phyloP scores from a whole-genome alignment of 2,797 vertebrate genomes.

The Phoeniculus purpureus region DNA sequence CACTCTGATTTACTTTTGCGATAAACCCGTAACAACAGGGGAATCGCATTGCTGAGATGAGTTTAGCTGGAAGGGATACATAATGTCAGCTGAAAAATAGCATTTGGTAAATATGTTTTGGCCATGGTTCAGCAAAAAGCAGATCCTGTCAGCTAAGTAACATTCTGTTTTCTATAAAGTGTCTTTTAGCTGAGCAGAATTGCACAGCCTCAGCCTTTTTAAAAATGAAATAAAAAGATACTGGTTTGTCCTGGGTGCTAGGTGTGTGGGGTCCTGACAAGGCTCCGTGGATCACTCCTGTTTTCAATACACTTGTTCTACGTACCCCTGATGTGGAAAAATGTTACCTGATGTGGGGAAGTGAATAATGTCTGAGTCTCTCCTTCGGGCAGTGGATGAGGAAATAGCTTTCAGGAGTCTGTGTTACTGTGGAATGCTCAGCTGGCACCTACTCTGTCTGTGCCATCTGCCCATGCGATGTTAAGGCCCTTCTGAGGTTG shows the following conservation, averaged over 20 bases:
- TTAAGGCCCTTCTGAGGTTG: background rate
- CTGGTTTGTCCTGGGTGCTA: background rate
- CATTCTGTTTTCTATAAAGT: background rate
- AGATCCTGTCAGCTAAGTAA: background rate
- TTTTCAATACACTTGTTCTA: background rate
- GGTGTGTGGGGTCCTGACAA: background rate
- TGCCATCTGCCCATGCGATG: background rate
- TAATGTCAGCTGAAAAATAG: constrained; percentile 44
- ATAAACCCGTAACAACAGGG: constrained; percentile 65
- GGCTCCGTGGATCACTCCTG: background rate
- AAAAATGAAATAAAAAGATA: background rate
- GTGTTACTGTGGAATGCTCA: rapidly evolving
- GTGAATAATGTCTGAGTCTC: background rate
- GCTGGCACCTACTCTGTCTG: background rate
- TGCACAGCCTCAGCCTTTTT: background rate
- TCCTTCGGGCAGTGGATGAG: background rate
- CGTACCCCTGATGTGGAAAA: too few species aligned
- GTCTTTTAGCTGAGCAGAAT: background rate
- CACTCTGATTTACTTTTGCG: constrained; percentile 73
- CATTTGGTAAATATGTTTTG: background rate
- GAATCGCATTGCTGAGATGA: constrained; percentile 53
- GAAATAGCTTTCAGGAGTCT: background rate
- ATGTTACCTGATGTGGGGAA: background rate
- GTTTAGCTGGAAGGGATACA: constrained; percentile 36
- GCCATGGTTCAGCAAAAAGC: constrained; percentile 22